phyloP scores from a whole-genome alignment of 2,888 invertebrate genomes.

The Microplitis manilae region DNA sequence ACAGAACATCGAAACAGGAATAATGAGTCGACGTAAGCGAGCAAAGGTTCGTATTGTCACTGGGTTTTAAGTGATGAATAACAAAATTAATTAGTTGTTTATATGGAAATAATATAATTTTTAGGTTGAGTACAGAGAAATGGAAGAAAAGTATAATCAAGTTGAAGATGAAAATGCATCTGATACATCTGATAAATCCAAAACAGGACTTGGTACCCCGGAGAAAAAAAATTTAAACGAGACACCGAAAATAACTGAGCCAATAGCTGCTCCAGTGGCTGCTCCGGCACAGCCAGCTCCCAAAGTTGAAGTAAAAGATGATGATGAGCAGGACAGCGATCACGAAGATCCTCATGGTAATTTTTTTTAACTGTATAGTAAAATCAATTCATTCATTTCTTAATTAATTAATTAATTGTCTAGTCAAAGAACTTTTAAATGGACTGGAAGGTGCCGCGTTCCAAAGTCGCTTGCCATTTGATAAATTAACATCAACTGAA shows the following conservation, averaged over 20 bases:
- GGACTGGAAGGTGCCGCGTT: conserved; percentile 94
- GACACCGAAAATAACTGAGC: conserved; percentile 75
- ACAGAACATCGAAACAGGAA: neutral
- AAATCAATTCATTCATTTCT: no score
- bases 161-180: conserved; percentile 77
- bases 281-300: conserved; percentile 74
- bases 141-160: conserved; percentile 79
- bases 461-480: conserved; percentile 93
- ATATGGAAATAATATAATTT: neutral
- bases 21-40: neutral
- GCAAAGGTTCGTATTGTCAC: neutral
- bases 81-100: neutral
- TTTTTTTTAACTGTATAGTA: conserved; percentile 20
- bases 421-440: conserved; percentile 66
- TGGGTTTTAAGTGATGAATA: neutral
- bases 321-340: conserved; percentile 77
- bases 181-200: conserved; percentile 78
- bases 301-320: conserved; percentile 70
- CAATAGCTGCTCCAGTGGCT: conserved; percentile 66
- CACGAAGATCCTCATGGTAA: conserved; percentile 77
- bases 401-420: neutral
- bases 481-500: conserved; percentile 94
- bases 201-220: conserved; percentile 71
- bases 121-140: conserved; percentile 79
- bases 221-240: conserved; percentile 64